Evolutionary conservation across 2,888 invertebrate genomes (phyloP).

Genomic region (Apodemia mormo): DNA sequence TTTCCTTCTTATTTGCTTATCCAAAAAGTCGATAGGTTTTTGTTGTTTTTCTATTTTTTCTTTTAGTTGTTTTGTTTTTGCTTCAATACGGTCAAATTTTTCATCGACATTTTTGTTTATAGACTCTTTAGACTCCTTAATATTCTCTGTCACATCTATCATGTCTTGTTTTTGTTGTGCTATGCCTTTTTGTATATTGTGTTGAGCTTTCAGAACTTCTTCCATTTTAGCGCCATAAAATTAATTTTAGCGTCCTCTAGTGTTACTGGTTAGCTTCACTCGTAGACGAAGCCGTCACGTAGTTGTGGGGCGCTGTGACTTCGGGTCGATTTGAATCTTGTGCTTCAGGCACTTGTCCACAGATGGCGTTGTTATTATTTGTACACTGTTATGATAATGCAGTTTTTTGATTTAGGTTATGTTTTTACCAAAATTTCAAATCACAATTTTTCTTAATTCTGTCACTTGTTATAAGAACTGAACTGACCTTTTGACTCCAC

Average conservation of each 20-base stretch:
- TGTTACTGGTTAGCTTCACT: not conserved
- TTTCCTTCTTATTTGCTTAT: conserved; percentile 18
- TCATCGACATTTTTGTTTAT: conserved; percentile 38
- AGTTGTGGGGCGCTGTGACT: no score
- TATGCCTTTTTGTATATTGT: conserved; percentile 35
- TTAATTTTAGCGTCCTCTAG: not conserved
- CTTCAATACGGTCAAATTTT: conserved; percentile 33
- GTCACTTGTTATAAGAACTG: no score
- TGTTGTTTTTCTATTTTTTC: conserved; percentile 7
- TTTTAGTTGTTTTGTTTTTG: conserved; percentile 26
- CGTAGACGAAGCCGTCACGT: no score
- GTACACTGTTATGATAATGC: no score
- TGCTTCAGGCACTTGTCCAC: no score
- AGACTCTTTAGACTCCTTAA: conserved; percentile 8
- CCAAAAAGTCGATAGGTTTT: not conserved
- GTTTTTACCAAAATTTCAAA: no score
- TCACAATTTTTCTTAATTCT: no score
- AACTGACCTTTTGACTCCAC: not conserved
- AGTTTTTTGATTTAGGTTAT: no score
- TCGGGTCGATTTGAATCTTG: no score
- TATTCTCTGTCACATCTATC: conserved; percentile 33
- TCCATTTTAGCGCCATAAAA: conserved; percentile 16
- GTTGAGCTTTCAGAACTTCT: conserved; percentile 24
- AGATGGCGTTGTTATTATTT: no score
- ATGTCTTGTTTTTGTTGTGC: conserved; percentile 36